Conservation (phyloP, 2,888 invertebrate genomes). For the Aporophyla nigra region DNA sequence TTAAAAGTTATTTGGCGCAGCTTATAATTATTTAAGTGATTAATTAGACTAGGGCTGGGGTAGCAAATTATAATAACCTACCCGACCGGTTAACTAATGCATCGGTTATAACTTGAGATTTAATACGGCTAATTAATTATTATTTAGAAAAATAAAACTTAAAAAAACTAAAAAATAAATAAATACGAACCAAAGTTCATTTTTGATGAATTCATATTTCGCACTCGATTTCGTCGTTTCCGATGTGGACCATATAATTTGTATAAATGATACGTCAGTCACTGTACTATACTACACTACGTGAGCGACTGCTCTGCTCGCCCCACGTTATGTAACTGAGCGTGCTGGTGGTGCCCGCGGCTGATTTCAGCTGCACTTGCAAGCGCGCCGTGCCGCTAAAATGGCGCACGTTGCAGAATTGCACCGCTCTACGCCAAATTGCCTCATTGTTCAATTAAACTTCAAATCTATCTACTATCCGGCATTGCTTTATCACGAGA, state of each 20-base stretch:
- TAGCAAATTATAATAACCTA: background rate
- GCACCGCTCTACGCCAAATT: slow-evolving; percentile 4
- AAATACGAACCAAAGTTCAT: slow-evolving; percentile 63
- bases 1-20: background rate
- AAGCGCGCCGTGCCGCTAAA: slow-evolving; percentile 53
- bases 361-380: slow-evolving; percentile 64
- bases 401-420: slow-evolving; percentile 29
- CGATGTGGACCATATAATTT: slow-evolving; percentile 13
- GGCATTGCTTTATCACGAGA: background rate
- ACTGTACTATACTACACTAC: slow-evolving; percentile 30
- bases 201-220: slow-evolving; percentile 30
- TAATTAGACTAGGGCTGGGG: background rate
- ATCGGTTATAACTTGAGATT: background rate
- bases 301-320: slow-evolving; percentile 70
- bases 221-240: slow-evolving; percentile 34
- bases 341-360: slow-evolving; percentile 53
- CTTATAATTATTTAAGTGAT: background rate
- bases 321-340: slow-evolving; percentile 80
- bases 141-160: background rate
- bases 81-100: background rate
- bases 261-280: slow-evolving; percentile 25
- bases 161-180: slow-evolving; percentile 2
- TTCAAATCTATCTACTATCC: too few species aligned
- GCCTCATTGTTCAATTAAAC: background rate
- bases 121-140: background rate